Base-by-base conservation (phyloP, 2,797 vertebrate genomes). In the Gobio occitaniae region DNA sequence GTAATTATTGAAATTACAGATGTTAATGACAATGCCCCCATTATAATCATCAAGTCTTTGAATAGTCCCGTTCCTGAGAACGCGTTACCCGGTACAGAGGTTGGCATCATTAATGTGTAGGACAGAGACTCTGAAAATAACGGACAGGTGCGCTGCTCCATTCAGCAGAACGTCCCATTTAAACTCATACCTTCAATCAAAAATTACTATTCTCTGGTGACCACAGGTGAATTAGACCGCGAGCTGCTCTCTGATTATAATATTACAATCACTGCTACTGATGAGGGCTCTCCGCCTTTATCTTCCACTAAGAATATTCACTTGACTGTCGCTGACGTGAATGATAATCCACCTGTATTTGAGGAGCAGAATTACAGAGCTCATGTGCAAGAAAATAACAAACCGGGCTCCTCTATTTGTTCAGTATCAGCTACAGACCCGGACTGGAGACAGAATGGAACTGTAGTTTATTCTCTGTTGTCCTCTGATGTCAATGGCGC, bases 1-100 rank as follows among this genome's bases (percentile, higher is more conserved):
- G 50, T 93, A 32, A 59, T 91, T 1, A 1, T 95, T 7, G 90
- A 94, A 13, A 88, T 94, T 56, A 84, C 90, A 25, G 94, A 95
- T 13, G 90, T 94, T 36, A 96, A 96, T 0, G 95, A 96, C 77
- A 94, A 95, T 4, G 83, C n/a, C 0, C 95, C 95, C 19, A 76
- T 90, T 0, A 54, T 95, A 76, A 86, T 88, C 0, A 21, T 95
- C 1, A 90, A 92, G 19, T 94, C 93, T 0, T 79, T 95, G 0
- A 87, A 90, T 10, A 93, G 85, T 38, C 92, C 93, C 0, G 68
- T 95, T 85, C 86, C 90, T 0, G 95, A 44, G 41, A 44, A 44
- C 2, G 41, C 9, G 41, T 10, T 44, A 9, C 41, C 41, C 41
- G 41, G 41, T 44, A 44, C 41, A 44, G 41, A 44, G 41, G 41